Base-by-base conservation (phyloP, 2,888 invertebrate species). In the Myopa tessellatipennis region DNA sequence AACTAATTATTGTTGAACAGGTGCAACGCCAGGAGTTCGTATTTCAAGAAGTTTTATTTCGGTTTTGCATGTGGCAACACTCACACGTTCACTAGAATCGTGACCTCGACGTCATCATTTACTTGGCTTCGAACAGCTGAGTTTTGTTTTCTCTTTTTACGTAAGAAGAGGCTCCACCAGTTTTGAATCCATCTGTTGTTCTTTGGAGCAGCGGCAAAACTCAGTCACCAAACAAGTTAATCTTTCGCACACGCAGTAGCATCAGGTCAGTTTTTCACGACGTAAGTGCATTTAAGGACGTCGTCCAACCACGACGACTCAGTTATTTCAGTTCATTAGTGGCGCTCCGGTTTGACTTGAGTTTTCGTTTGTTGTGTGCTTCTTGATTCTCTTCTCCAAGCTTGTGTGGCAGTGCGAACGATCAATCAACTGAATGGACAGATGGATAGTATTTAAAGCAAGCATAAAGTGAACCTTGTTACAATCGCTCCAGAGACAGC, bases 231-330 rank as follows among this genome's bases (percentile, higher is more conserved):
- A 26, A 26, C 26, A 26, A 26, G 26, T 26, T 26, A 26, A 26
- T 55, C 10, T 14, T 55, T 55, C 16, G 16, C 16, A 55, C 10
- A 55, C 14, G 10, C 14, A 55, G 2, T 45, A 55, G 16, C 16
- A 14, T 65, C 45, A 1, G 0, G 3, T 3, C 45, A 10, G 38
- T 4, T 10, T 65, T 6, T 65, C 16, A 10, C 12, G 6, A 67
- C 26, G 36, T 80, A 81, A 80, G 81, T 80, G 81, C 78, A 77
- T 79, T 79, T 79, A 79, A 79, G 74, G 80, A 81, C 80, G 81
- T 81, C 75, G 63, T 34, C 73, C 40, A 18, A 16, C 65, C n/a
- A 52, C n/a, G 18, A 45, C 8, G 14, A 63, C n/a, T 18, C 18
- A 6, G 18, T 18, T 4, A 12, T 60, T n/a, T 26, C 26, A 6